Evolutionary conservation across 1,140 invertebrate genomes (phyloP).

Genomic region (Microplitis mediator): DNA sequence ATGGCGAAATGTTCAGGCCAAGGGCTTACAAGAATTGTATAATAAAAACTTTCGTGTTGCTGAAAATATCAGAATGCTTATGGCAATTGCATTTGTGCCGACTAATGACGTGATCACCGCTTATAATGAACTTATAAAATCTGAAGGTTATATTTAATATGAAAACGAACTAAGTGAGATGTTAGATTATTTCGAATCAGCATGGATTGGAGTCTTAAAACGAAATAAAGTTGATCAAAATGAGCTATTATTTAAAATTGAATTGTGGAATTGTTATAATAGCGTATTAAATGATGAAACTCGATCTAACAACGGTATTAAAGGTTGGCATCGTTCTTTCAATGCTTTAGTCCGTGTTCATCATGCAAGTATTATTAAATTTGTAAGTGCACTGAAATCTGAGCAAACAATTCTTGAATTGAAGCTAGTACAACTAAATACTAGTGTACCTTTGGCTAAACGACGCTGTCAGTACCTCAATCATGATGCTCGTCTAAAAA

Average conservation of each 20-base stretch:
- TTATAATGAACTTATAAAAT: background rate
- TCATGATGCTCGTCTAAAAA: background rate
- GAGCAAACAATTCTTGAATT: background rate
- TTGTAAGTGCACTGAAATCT: background rate
- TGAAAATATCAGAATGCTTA: background rate
- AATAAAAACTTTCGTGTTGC: background rate
- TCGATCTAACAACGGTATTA: background rate
- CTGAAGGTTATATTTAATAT: background rate
- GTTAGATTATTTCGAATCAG: background rate
- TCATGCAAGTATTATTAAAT: background rate
- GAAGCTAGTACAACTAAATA: background rate
- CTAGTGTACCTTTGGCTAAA: background rate
- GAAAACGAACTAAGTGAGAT: background rate
- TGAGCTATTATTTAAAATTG: background rate
- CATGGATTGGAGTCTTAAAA: background rate
- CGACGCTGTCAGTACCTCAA: background rate
- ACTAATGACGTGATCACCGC: background rate
- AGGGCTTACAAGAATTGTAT: constrained; percentile 15
- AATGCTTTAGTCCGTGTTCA: background rate
- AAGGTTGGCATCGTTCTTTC: background rate
- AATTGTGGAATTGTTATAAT: constrained; percentile 4
- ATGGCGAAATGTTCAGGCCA: constrained; percentile 16
- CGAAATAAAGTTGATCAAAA: background rate
- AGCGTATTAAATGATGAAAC: background rate
- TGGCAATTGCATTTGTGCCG: background rate